Percentiles rank a stretch among this genome's conserved stretches.
phyloP scores from a whole-genome alignment of 2,888 invertebrate genomes.

The Dryococelus australis region DNA sequence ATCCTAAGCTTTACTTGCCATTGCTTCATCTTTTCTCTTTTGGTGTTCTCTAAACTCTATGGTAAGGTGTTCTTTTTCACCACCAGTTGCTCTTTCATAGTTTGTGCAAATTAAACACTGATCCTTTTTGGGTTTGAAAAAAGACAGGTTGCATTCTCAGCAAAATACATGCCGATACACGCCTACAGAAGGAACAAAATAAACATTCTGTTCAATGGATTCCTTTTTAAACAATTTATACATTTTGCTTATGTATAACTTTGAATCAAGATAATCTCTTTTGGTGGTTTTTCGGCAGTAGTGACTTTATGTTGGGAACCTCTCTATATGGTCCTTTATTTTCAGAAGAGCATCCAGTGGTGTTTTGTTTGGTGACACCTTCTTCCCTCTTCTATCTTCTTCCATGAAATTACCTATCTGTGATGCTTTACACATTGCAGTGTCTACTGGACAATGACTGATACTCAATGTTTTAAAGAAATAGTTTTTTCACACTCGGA shows the following conservation, averaged over 20 bases:
- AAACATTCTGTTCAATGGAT: conserved; percentile 22
- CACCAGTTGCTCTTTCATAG: conserved; percentile 20
- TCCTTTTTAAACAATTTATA: conserved; percentile 24
- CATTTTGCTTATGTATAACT: conserved; percentile 29
- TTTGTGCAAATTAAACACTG: conserved; percentile 39
- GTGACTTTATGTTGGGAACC: conserved; percentile 7
- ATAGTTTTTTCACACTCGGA: conserved; percentile 29
- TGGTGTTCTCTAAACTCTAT: conserved; percentile 46
- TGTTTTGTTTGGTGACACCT: conserved; percentile 27
- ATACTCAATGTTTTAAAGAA: conserved; percentile 19
- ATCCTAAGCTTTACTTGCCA: conserved; percentile 43
- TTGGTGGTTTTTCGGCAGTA: not conserved
- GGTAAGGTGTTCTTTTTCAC: conserved; percentile 29
- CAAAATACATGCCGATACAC: conserved; percentile 38
- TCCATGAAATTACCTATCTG: not conserved
- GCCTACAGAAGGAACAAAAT: not conserved
- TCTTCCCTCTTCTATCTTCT: conserved; percentile 30
- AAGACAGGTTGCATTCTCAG: conserved; percentile 33
- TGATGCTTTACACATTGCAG: not conserved
- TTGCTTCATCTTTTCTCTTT: conserved; percentile 46
- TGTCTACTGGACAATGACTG: conserved; percentile 19
- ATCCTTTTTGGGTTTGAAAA: conserved; percentile 39
- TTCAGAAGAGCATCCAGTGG: not conserved
- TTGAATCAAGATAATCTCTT: not conserved
- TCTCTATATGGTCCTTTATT: conserved; percentile 12